Evolutionary conservation across 2,888 invertebrate species (phyloP).

Genomic region (Lordiphosa fenestrarum): DNA sequence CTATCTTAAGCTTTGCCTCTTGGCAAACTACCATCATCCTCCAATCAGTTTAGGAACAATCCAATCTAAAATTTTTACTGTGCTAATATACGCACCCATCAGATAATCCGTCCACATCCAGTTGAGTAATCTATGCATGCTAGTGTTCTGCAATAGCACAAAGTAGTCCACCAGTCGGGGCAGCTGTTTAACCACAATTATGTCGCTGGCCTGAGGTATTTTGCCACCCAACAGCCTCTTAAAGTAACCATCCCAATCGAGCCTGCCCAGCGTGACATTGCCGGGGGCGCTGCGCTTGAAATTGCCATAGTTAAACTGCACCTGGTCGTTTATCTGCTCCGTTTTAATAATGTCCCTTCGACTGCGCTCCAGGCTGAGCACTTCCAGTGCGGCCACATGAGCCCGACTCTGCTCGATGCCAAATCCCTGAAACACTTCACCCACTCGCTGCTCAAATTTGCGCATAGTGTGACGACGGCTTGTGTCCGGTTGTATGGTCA

Average conservation of each 20-base stretch:
- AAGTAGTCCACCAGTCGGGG: constrained; percentile 70
- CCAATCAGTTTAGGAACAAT: too few species aligned
- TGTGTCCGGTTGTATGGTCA: constrained; percentile 64
- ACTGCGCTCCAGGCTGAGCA: constrained; percentile 73
- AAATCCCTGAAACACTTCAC: constrained; percentile 65
- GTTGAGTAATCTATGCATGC: constrained; percentile 68
- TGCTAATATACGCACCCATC: constrained; percentile 61
- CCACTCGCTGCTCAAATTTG: constrained; percentile 73
- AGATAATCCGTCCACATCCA: constrained; percentile 78
- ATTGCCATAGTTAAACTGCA: constrained; percentile 67
- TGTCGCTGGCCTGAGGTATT: constrained; percentile 62
- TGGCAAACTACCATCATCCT: too few species aligned
- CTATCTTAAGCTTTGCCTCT: too few species aligned
- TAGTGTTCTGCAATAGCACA: constrained; percentile 68
- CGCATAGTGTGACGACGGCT: constrained; percentile 66
- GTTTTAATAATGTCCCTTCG: constrained; percentile 69
- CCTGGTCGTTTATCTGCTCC: constrained; percentile 39
- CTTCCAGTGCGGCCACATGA: constrained; percentile 73
- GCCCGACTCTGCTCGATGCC: constrained; percentile 71
- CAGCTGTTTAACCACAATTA: constrained; percentile 64
- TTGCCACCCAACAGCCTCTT: constrained; percentile 74
- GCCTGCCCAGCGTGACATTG: constrained; percentile 33
- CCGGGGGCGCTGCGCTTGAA: constrained; percentile 58
- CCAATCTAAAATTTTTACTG: too few species aligned
- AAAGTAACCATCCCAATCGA: constrained; percentile 78